phyloP scores from a whole-genome alignment of 2,113 vertebrate genomes.

The Anoplopoma fimbria region DNA sequence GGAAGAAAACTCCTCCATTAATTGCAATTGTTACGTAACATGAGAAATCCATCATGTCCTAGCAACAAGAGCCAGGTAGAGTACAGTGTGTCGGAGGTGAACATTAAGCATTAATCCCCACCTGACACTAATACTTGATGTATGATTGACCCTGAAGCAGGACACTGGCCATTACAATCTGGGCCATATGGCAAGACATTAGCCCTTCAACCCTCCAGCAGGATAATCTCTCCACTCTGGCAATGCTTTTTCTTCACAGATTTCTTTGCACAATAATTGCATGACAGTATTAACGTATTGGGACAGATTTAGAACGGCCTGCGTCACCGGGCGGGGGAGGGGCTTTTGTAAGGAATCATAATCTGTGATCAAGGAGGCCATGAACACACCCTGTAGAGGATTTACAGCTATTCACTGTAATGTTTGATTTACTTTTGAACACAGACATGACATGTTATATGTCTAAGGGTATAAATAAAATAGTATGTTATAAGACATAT shows the following conservation, averaged over 20 bases:
- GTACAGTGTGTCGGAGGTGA: conserved; percentile 76
- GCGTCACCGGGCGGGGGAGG: conserved; percentile 73
- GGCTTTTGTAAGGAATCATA: conserved; percentile 68
- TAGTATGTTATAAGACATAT: background rate
- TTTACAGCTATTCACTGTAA: conserved; percentile 10
- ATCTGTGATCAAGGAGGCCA: conserved; percentile 74
- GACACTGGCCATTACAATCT: conserved; percentile 81
- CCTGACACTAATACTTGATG: conserved; percentile 89
- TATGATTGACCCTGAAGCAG: conserved; percentile 86
- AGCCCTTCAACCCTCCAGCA: conserved; percentile 82
- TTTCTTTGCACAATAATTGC: conserved; percentile 86
- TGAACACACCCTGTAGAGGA: conserved; percentile 19
- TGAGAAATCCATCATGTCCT: conserved; percentile 36
- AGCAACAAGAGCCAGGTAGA: conserved; percentile 48
- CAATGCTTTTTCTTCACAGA: conserved; percentile 85
- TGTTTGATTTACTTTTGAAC: background rate
- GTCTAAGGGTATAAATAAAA: background rate
- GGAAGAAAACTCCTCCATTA: background rate
- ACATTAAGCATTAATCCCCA: conserved; percentile 86
- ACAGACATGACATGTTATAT: background rate
- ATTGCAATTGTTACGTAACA: background rate
- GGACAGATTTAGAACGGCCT: conserved; percentile 79
- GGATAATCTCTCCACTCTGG: conserved; percentile 86
- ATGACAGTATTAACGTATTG: conserved; percentile 84
- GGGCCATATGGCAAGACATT: conserved; percentile 85